These are phyloP conservation scores for Enteromius afrohamiltoni DNA, from an alignment of 2,797 vertebrate species.

Conservation along the genomic window DNA sequence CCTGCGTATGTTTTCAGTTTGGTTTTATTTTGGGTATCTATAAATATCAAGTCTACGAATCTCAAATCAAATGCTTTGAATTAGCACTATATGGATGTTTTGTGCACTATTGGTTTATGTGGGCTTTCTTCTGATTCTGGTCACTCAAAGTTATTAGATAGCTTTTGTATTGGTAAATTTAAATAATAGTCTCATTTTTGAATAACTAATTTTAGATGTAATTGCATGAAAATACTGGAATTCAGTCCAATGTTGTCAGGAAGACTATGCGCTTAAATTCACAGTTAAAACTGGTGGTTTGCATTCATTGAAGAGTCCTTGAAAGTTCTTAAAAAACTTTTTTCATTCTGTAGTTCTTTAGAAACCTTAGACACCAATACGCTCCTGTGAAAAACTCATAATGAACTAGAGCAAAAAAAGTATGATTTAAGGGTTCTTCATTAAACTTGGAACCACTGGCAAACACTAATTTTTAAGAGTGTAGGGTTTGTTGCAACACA, in stretches of 20 bases:
- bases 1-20: not conserved
- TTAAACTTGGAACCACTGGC: not conserved
- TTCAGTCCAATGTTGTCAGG: not conserved
- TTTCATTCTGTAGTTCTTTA: not conserved
- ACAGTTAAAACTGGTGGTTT: not conserved
- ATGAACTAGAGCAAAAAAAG: not conserved
- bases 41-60: not conserved
- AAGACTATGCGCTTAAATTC: not conserved
- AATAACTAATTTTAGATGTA: not conserved
- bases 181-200: not conserved
- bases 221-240: not conserved
- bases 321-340: not conserved
- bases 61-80: not conserved
- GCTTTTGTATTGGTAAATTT: not conserved
- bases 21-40: not conserved
- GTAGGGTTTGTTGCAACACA: not conserved
- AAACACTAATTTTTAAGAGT: not conserved
- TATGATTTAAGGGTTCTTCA: not conserved
- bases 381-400: not conserved
- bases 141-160: not conserved
- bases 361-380: not conserved
- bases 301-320: not conserved
- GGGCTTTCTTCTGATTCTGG: not conserved
- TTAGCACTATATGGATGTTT: not conserved
- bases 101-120: not conserved